phyloP scores from a whole-genome alignment of 2,797 vertebrate genomes.

The Varecia variegata region DNA sequence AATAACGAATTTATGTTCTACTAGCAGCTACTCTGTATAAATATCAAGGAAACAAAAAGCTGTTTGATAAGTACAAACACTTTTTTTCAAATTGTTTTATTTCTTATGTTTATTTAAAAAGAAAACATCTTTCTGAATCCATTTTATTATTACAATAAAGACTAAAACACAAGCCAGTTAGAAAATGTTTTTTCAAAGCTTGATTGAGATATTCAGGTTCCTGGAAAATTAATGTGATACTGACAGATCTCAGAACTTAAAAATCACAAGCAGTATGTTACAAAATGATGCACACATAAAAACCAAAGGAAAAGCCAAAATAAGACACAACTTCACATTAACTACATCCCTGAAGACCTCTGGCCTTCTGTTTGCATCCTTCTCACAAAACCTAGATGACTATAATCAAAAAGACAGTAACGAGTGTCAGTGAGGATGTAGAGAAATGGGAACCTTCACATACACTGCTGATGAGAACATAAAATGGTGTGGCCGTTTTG shows the following conservation, averaged over 20 bases:
- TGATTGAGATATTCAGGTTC: background rate
- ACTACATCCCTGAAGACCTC: background rate
- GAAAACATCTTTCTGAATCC: background rate
- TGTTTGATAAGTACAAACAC: background rate
- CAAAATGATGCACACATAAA: background rate
- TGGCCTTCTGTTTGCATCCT: background rate
- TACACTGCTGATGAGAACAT: too few relatives aligned
- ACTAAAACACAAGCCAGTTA: background rate
- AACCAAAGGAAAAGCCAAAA: background rate
- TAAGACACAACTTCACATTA: background rate
- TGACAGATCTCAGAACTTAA: background rate
- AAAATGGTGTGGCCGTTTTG: background rate
- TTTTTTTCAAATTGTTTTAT: background rate
- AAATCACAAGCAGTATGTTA: background rate
- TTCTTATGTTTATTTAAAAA: background rate
- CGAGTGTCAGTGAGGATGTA: background rate
- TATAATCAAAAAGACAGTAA: background rate
- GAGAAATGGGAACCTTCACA: background rate
- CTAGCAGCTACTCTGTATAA: background rate
- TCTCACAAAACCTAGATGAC: background rate
- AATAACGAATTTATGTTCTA: background rate
- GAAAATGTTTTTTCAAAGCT: background rate
- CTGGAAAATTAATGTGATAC: background rate
- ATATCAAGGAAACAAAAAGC: background rate
- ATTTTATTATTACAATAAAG: background rate